Evolutionary conservation across 2,888 invertebrate genomes (phyloP), one percentile per base, ranked within the genome.

Genomic region (Nomada lathburiana): DNA sequence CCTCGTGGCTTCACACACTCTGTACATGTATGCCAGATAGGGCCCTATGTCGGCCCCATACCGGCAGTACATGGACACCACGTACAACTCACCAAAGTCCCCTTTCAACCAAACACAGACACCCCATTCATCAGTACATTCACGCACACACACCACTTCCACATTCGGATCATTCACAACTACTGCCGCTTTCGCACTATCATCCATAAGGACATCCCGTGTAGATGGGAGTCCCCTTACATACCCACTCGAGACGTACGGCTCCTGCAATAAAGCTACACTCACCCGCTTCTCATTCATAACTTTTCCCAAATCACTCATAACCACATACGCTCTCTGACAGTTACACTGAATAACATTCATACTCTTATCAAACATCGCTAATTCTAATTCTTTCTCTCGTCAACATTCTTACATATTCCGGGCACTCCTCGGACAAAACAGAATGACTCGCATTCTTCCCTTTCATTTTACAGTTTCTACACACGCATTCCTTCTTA

Each of bases 91-190:
- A 1, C 53, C 53, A 10, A 53, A 53, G 53, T 53, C 53, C n/a
- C n/a, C 53, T 20, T 10, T 53, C n/a, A 53, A 7, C 53, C 53
- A 53, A 52, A 23, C 55, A 16, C 52, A 52, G 1, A 52, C 52
- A 1, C 52, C 18, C 13, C 18, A 4, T n/a, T 53, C 53, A 53
- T 20, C n/a, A 0, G 53, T 53, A 53, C 53, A 53, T 20, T 53
- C 53, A 16, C 53, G 16, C 53, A 53, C 53, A 20, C 53, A 53
- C n/a, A 53, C 0, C 3, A n/a, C 16, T 20, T 53, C 53, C 7
- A 53, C 53, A 52, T 52, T 52, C 0, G 7, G 29, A 50, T 82
- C 71, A 36, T 55, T 77, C 23, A 84, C 72, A 2, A 83, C 59
- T 0, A 52, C 10, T 13, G 52, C 52, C 3, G 52, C 18, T 18